Conservation (phyloP, 2,797 vertebrate genomes). For the Darevskia mixta region DNA sequence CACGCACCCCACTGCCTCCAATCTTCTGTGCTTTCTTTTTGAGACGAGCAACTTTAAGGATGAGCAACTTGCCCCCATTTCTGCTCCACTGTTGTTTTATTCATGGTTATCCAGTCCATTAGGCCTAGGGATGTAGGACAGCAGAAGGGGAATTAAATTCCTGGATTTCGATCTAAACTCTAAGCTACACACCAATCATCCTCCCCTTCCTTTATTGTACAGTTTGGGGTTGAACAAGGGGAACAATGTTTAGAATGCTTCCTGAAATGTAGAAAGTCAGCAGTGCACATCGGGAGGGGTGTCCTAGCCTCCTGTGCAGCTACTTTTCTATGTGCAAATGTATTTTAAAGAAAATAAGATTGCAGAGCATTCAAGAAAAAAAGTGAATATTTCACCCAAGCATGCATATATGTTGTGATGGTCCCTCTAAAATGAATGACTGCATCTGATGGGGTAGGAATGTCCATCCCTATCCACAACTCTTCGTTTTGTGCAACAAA, state of each 20-base stretch:
- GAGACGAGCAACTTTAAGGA: background rate
- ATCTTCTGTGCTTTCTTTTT: background rate
- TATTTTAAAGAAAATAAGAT: background rate
- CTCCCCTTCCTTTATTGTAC: background rate
- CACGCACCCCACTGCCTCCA: background rate
- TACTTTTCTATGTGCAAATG: background rate
- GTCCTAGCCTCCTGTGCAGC: background rate
- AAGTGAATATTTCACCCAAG: background rate
- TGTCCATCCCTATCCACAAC: background rate
- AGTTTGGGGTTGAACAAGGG: background rate
- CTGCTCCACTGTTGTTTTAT: background rate
- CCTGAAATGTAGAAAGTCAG: background rate
- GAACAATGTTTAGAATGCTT: background rate
- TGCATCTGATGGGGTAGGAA: background rate
- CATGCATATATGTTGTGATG: background rate
- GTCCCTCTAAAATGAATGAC: background rate
- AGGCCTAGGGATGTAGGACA: background rate
- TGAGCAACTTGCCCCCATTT: background rate
- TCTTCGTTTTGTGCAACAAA: too few relatives aligned
- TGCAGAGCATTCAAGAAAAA: background rate
- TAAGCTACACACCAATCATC: background rate
- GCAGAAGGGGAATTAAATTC: background rate
- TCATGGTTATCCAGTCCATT: background rate
- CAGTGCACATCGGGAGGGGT: background rate
- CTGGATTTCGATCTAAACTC: background rate